Base-by-base conservation (phyloP, 2,888 invertebrate genomes). In the Sinotaia quadrata region DNA sequence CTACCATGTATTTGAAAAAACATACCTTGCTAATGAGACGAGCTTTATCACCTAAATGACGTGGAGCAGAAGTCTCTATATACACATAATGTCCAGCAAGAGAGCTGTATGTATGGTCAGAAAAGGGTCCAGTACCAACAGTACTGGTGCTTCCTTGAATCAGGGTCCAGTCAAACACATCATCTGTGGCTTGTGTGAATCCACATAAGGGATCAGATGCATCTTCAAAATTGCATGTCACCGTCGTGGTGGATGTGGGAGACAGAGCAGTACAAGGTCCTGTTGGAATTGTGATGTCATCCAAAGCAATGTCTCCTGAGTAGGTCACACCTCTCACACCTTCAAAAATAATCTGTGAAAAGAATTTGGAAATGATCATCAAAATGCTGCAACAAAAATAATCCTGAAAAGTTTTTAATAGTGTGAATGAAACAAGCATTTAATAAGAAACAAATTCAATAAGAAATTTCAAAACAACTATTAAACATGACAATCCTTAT, bases 21-120 rank as follows among this genome's bases (percentile, higher is more conserved):
- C n/a, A n/a, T 18, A 56, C 56, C 54, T 71, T 71, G 71, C 77
- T 76, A 49, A 67, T 49, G 12, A 77, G 31, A 5, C 72, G 60
- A 12, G 91, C 91, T 49, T 86, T 86, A 78, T 91, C 91, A 2
- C 91, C 91, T 1, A 91, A 90, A 73, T 90, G 81, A 58, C 91
- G 85, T 1, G 91, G 91, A 73, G 89, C 90, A 10, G 90, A 87
- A 1, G 91, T 72, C 44, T 75, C 75, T 33, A 73, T 78, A 65
- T 77, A 73, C 58, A 78, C 63, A 56, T 74, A 78, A 54, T 76
- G 75, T 8, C 76, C 76, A 68, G 49, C 56, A 49, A 62, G 62
- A 1, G 84, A 82, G 36, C 83, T 81, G 58, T 83, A 83, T 7
- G 85, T 85, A 70, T 86, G 86, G 69, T 86, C 86, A 69, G 72